Evolutionary conservation across 2,888 invertebrate species (phyloP).

Genomic region (Drosophila atripex): DNA sequence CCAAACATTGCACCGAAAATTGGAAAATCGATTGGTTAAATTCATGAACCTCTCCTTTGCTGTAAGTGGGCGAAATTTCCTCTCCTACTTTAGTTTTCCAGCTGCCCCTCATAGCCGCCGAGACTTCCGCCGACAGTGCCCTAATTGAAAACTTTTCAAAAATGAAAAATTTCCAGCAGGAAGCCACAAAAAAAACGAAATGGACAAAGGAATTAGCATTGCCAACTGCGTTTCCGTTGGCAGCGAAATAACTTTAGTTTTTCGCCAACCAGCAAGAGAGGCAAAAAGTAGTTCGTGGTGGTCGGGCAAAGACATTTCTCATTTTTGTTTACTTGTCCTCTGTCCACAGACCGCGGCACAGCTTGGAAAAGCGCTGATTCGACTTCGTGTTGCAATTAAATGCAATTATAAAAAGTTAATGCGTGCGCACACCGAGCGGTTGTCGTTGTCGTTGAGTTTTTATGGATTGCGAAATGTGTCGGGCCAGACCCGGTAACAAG

Average conservation of each 20-base stretch:
- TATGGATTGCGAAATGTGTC: constrained; percentile 2
- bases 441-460: constrained; percentile 5
- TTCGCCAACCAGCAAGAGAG: constrained; percentile 22
- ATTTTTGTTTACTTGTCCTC: constrained; percentile 19
- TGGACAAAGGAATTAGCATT: constrained; percentile 69
- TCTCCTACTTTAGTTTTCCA: constrained; percentile 24
- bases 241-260: constrained; percentile 62
- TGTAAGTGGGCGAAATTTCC: constrained; percentile 60
- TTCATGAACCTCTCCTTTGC: constrained; percentile 35
- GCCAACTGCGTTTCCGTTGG: constrained; percentile 70
- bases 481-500: not conserved
- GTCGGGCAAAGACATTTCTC: constrained; percentile 28
- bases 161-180: constrained; percentile 46
- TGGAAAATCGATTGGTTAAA: constrained; percentile 51
- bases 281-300: constrained; percentile 24
- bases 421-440: constrained; percentile 19
- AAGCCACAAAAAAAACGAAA: constrained; percentile 48
- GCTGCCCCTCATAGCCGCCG: constrained; percentile 13
- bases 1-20: constrained; percentile 55
- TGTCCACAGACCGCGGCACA: constrained; percentile 8
- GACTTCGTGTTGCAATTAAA: constrained; percentile 69
- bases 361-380: constrained; percentile 23
- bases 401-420: constrained; percentile 58
- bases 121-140: constrained; percentile 57
- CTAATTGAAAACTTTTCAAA: constrained; percentile 60